Conservation (phyloP, 2,113 vertebrate species). For the Nettapus auritus region DNA sequence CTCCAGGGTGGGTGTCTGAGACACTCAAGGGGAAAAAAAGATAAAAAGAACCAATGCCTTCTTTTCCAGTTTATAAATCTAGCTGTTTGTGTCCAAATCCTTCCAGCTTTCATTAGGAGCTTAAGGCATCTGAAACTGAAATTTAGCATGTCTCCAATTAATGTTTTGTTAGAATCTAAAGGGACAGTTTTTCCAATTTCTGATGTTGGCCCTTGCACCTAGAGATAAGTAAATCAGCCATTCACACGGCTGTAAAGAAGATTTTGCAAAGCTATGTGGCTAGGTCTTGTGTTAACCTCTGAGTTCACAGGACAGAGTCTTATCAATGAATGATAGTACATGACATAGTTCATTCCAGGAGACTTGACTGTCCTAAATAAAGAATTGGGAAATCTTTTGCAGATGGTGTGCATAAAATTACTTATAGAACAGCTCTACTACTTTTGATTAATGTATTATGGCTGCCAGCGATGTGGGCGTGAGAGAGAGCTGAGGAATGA, state of each 20-base stretch:
- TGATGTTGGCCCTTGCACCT: not conserved
- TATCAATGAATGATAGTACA: constrained; percentile 24
- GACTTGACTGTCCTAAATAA: constrained; percentile 42
- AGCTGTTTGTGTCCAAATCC: not conserved
- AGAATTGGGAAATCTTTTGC: constrained; percentile 48
- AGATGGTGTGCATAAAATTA: constrained; percentile 43
- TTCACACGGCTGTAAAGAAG: not conserved
- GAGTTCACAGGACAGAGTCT: constrained; percentile 1
- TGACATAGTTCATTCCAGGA: constrained; percentile 46
- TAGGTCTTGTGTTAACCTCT: not conserved
- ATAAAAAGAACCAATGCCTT: not conserved
- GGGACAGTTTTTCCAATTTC: not conserved
- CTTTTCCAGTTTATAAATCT: not conserved
- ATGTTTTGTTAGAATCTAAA: constrained; percentile 12
- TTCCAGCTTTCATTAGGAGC: constrained; percentile 11
- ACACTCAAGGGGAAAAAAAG: not conserved
- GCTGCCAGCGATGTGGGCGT: not conserved
- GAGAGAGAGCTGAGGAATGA: not conserved
- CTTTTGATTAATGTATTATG: constrained; percentile 42
- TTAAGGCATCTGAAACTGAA: constrained; percentile 6
- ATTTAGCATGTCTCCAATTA: not conserved
- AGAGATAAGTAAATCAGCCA: not conserved
- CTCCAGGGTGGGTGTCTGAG: not conserved
- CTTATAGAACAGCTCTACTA: not conserved
- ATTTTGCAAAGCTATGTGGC: not conserved